phyloP scores from a whole-genome alignment of 2,113 vertebrate genomes.

The Dasyornis broadbenti region DNA sequence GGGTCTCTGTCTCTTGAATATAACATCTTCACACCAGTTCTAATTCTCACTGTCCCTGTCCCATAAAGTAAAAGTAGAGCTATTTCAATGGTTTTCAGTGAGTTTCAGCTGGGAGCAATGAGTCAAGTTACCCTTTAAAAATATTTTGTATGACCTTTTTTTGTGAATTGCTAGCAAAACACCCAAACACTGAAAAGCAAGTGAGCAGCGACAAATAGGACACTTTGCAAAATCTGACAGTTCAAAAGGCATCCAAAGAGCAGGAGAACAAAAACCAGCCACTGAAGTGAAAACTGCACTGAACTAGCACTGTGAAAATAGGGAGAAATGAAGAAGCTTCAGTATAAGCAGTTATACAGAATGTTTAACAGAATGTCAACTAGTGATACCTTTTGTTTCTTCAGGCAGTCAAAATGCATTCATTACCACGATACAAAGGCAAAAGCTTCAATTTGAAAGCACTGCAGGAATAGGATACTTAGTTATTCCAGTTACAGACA shows the following conservation, averaged over 20 bases:
- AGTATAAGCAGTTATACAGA: background rate
- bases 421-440: background rate
- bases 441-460: background rate
- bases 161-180: background rate
- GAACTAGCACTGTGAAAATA: background rate
- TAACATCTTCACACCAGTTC: background rate
- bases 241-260: background rate
- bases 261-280: background rate
- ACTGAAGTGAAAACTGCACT: background rate
- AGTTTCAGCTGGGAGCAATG: background rate
- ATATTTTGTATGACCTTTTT: background rate
- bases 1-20: background rate
- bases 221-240: background rate
- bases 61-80: background rate
- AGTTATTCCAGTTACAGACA: background rate
- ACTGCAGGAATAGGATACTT: background rate
- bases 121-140: background rate
- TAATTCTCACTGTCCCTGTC: background rate
- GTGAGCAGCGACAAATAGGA: background rate
- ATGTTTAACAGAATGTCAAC: no score
- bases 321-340: background rate
- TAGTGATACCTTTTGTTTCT: background rate
- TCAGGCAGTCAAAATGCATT: background rate
- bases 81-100: background rate
- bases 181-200: background rate